Evolutionary conservation across 2,797 vertebrate genomes (phyloP).

Genomic region (Pipistrellus kuhlii): DNA sequence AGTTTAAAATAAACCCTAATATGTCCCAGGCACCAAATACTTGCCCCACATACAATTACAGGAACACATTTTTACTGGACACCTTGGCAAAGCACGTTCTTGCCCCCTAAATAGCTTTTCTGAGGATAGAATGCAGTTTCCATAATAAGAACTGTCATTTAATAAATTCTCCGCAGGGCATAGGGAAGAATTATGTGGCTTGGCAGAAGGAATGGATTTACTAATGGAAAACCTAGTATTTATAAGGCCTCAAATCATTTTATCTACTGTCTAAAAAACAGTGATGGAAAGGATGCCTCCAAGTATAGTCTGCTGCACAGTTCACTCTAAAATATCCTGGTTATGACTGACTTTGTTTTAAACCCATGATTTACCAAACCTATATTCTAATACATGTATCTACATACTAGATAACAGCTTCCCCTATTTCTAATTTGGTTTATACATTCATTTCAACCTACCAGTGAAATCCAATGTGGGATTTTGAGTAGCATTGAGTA

Average conservation of each 20-base stretch:
- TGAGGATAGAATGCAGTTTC: slow-evolving; percentile 34
- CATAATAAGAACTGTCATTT: slow-evolving; percentile 70
- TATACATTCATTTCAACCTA: neutral
- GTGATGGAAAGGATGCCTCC: neutral
- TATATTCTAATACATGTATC: neutral
- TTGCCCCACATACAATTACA: slow-evolving; percentile 60
- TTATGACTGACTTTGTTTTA: neutral
- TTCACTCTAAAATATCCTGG: neutral
- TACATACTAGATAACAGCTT: neutral
- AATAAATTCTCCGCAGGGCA: slow-evolving; percentile 66
- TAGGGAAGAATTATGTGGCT: neutral
- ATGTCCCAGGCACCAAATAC: slow-evolving; percentile 15
- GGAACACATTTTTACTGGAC: slow-evolving; percentile 49
- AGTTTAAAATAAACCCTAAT: slow-evolving; percentile 66
- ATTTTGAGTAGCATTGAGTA: neutral
- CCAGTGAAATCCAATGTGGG: neutral
- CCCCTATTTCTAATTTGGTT: slow-evolving; percentile 12
- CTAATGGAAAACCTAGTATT: slow-evolving; percentile 8
- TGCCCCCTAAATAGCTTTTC: slow-evolving; percentile 47
- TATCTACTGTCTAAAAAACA: neutral
- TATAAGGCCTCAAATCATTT: neutral
- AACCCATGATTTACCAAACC: neutral
- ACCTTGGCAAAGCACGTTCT: slow-evolving; percentile 48
- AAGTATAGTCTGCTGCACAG: neutral
- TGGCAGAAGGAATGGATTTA: slow-evolving; percentile 22